phyloP scores from a whole-genome alignment of 30 jellyfish, hydroid and myxozoan species.

The Chironex yamaguchii region DNA sequence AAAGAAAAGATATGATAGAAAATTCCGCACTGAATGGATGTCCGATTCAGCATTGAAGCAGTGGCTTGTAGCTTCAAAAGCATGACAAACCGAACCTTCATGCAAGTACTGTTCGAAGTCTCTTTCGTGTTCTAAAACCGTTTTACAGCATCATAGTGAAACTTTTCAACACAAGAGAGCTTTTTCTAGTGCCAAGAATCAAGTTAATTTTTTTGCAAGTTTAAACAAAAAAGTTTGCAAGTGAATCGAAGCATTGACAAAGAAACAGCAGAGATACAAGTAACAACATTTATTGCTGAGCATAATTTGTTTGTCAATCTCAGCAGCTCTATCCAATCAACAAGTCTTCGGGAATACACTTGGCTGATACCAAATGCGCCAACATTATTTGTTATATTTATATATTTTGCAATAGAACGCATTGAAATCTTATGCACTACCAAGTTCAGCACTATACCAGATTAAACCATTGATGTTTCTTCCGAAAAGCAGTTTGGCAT shows the following conservation, averaged over 20 bases:
- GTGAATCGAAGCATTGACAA: constrained; percentile 21
- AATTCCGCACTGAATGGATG: constrained; percentile 53
- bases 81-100: constrained; percentile 39
- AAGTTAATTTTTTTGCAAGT: neutral
- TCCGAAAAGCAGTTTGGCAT: constrained; percentile 53
- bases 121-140: constrained; percentile 32
- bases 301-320: constrained; percentile 25
- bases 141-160: constrained; percentile 37
- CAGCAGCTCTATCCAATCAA: constrained; percentile 42
- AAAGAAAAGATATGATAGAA: neutral
- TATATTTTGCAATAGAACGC: constrained; percentile 11
- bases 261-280: constrained; percentile 20
- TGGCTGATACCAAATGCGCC: constrained; percentile 61
- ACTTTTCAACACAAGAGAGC: constrained; percentile 14
- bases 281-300: constrained; percentile 62
- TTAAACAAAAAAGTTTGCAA: neutral
- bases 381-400: constrained; percentile 28
- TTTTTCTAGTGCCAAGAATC: neutral
- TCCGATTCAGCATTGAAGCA: constrained; percentile 41
- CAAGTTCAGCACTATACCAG: constrained; percentile 63
- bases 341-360: constrained; percentile 15
- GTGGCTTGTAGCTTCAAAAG: constrained; percentile 53
- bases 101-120: constrained; percentile 29
- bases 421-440: constrained; percentile 17
- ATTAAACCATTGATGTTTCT: constrained; percentile 45